Evolutionary conservation across 2,888 invertebrate genomes (phyloP), one percentile per base, ranked within the genome.

Genomic region (Perizoma affinitatum): DNA sequence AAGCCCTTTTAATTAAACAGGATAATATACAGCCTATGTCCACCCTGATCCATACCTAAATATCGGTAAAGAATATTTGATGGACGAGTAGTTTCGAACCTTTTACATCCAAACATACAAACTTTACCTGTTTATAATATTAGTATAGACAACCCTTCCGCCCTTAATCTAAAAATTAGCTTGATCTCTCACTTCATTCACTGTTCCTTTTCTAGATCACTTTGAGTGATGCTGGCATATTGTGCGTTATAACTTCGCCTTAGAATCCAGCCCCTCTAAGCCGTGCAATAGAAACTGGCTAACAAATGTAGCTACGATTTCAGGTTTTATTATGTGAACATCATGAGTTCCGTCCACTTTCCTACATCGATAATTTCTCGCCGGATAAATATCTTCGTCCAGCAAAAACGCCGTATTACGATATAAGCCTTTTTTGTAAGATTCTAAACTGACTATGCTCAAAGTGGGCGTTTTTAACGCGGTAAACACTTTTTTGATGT

Each of bases 301-400:
- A 0, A 94, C 70, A 69, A 76, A 76, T 0, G 77, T 67, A 0
- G 93, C 93, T 0, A 95, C 75, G 8, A 76, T 72, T 54, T 94
- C 93, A 0, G 95, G 95, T 49, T 89, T 67, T 36, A 88, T 87
- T 6, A 93, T 87, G 71, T 95, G 95, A 0, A 94, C 88, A 71
- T 95, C 94, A 63, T 95, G 95, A 55, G 84, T 82, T 0, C 95
- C 95, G 0, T 78, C 73, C 0, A 95, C 90, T 4, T 68, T 40
- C 5, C 85, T 72, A 2, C 83, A 78, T 9, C 83, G 75, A 0
- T 74, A 82, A 48, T 86, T 86, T 0, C 71, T 71, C 0, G 66
- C 59, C 0, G 79, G 79, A 50, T 79, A 83, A 0, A 66, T 62
- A 0, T 58, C 65, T 41, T 86, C 87, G 40, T 88, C 83, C 0